A percentile compares a stretch with the other conserved stretches of the same genome.
phyloP scores from a whole-genome alignment of 2,797 vertebrate species.

The Aulostomus chinensis region DNA sequence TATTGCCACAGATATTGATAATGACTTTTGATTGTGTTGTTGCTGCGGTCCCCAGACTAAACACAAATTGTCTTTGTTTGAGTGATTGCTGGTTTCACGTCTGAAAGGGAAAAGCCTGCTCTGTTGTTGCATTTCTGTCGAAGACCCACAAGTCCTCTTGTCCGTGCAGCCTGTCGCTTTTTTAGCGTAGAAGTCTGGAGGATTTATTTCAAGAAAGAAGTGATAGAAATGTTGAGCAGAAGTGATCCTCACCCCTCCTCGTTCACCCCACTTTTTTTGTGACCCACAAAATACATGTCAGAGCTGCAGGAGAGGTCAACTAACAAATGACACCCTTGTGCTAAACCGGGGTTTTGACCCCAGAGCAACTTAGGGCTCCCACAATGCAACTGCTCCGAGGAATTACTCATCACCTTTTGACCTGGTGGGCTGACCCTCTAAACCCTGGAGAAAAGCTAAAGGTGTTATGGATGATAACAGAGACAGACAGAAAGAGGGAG shows the following conservation, averaged over 20 bases:
- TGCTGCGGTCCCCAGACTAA: slow-evolving; percentile 48
- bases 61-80: slow-evolving; percentile 50
- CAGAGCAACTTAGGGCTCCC: slow-evolving; percentile 57
- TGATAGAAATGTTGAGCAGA: slow-evolving; percentile 50
- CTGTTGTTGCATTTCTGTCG: slow-evolving; percentile 58
- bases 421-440: slow-evolving; percentile 52
- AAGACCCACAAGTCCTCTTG: slow-evolving; percentile 44
- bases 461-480: slow-evolving; percentile 62
- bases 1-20: slow-evolving; percentile 42
- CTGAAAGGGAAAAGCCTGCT: too few relatives aligned
- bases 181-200: slow-evolving; percentile 30
- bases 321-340: slow-evolving; percentile 5
- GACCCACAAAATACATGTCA: slow-evolving; percentile 53
- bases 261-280: too few relatives aligned
- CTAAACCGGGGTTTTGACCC: slow-evolving; percentile 57
- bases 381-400: slow-evolving; percentile 66
- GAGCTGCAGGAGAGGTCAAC: slow-evolving; percentile 41
- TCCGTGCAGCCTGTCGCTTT: slow-evolving; percentile 22
- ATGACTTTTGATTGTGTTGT: slow-evolving; percentile 24
- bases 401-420: slow-evolving; percentile 74
- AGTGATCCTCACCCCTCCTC: too few relatives aligned
- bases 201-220: slow-evolving; percentile 49
- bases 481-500: slow-evolving; percentile 30
- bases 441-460: slow-evolving; percentile 62
- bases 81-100: too few relatives aligned